phyloP scores from a whole-genome alignment of 2,888 invertebrate species.

The Diabrotica balteata region DNA sequence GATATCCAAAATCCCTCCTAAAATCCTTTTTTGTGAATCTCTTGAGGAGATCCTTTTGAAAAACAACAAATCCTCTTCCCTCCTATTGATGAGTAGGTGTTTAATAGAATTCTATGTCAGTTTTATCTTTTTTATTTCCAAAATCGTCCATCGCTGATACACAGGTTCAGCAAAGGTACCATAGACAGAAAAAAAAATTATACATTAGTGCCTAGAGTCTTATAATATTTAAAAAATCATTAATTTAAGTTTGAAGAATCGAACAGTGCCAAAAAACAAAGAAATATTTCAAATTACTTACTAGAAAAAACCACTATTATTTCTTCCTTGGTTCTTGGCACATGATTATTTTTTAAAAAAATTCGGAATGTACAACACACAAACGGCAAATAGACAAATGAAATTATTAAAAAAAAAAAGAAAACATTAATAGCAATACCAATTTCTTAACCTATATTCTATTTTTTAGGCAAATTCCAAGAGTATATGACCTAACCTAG shows the following conservation, averaged over 20 bases:
- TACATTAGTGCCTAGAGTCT: constrained; percentile 42
- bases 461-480: constrained; percentile 2
- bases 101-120: constrained; percentile 37
- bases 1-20: constrained; percentile 28
- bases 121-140: constrained; percentile 43
- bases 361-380: constrained; percentile 39
- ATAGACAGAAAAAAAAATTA: constrained; percentile 43
- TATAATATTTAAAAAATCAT: constrained; percentile 25
- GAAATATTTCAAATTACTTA: neutral
- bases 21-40: constrained; percentile 14
- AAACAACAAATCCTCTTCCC: constrained; percentile 38
- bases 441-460: neutral
- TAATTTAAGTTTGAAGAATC: too few species aligned
- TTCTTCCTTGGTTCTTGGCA: constrained; percentile 5
- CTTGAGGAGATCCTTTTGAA: constrained; percentile 26
- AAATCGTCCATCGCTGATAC: constrained; percentile 49
- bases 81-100: constrained; percentile 34
- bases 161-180: constrained; percentile 48
- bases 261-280: constrained; percentile 1
- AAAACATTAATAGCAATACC: neutral
- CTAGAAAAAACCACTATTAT: neutral
- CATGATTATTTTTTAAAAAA: constrained; percentile 19
- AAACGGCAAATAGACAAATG: constrained; percentile 27
- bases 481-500: neutral
- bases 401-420: neutral